Evolutionary conservation across 2,113 vertebrate genomes (phyloP).

Genomic region (Orientallactaga bullata): DNA sequence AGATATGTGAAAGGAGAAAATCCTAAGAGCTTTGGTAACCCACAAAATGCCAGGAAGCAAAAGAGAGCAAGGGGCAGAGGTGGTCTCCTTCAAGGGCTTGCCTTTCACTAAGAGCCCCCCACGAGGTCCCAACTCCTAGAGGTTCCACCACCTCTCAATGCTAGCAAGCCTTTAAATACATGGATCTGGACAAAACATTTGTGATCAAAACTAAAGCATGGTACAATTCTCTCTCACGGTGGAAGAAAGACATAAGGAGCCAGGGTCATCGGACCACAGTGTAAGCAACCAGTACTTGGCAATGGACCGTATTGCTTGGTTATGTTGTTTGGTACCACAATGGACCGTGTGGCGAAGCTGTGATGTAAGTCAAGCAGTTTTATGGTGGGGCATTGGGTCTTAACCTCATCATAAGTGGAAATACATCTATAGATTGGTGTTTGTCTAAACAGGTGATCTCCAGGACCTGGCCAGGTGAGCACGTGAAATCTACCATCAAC

Average conservation of each 20-base stretch:
- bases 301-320: background rate
- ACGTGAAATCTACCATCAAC: background rate
- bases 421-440: background rate
- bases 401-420: background rate
- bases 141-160: background rate
- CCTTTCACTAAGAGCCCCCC: background rate
- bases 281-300: background rate
- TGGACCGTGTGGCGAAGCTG: background rate
- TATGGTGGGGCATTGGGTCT: background rate
- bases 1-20: background rate
- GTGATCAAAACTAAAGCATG: background rate
- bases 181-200: background rate
- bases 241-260: background rate
- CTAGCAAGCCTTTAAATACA: background rate
- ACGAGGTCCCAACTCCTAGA: background rate
- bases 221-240: background rate
- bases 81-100: background rate
- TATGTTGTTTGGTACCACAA: no score
- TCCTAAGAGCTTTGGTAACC: background rate
- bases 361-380: background rate
- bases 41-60: background rate
- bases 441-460: background rate
- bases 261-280: no score
- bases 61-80: background rate
- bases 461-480: background rate